These are phyloP conservation scores for Haliclona indistincta DNA, from an alignment of 37 sponge, comb jelly and placozoan species.

Conservation along the genomic window DNA sequence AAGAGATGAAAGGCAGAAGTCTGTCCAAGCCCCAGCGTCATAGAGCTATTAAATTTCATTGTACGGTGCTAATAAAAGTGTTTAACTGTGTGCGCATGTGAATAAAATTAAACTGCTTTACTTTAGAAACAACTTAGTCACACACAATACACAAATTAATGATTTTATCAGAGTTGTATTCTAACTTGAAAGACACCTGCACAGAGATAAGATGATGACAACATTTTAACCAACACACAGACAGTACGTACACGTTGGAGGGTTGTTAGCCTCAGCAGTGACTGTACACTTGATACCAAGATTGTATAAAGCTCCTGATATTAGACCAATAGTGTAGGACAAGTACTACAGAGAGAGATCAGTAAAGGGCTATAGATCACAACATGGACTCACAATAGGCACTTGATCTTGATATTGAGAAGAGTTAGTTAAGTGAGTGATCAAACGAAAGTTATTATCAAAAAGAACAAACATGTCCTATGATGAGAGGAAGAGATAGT, in stretches of 20 bases:
- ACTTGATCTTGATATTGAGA: conserved; percentile 69
- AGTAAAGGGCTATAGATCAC: background rate
- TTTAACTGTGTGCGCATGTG: too few species aligned
- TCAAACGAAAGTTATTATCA: conserved; percentile 72
- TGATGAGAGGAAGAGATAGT: conserved; percentile 1
- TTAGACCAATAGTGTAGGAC: conserved; percentile 77
- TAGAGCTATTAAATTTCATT: too few species aligned
- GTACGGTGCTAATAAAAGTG: too few species aligned
- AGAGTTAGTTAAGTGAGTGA: conserved; percentile 51
- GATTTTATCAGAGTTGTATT: background rate
- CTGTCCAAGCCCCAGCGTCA: too few species aligned
- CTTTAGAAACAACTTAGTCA: too few species aligned
- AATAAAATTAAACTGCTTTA: too few species aligned
- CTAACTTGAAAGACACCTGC: conserved; percentile 62
- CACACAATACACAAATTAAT: too few species aligned
- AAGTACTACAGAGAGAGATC: conserved; percentile 62
- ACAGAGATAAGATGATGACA: background rate
- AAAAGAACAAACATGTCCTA: conserved; percentile 86
- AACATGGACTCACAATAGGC: conserved; percentile 46
- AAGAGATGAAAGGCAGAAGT: too few species aligned
- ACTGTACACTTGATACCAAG: conserved; percentile 77
- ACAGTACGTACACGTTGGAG: conserved; percentile 71
- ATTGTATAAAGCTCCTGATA: conserved; percentile 75
- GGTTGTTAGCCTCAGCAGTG: conserved; percentile 52
- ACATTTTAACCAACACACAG: too few species aligned